Evolutionary conservation across 2,113 vertebrate genomes (phyloP).

Genomic region (Ovis aries): ARS-UI_Ramb_v3.0 NC_056065.1:10024001-10024500

Average conservation of each 20-base stretch:
- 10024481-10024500: neutral
- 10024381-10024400: neutral
- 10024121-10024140: neutral
- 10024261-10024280: neutral
- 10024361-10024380: neutral
- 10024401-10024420: neutral
- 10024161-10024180: neutral
- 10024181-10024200: neutral
- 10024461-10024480: neutral
- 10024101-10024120: neutral
- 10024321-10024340: neutral
- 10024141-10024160: neutral
- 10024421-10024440: neutral
- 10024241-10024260: neutral
- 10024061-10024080: neutral
- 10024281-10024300: neutral
- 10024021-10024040: neutral
- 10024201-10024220: neutral
- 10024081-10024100: rapidly evolving
- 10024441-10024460: neutral
- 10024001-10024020: neutral
- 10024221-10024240: neutral
- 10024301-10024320: neutral
- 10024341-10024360: neutral
- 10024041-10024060: neutral